These are phyloP conservation scores for Marmota flaviventris DNA, from an alignment of 2,113 vertebrate species.

Conservation along the genomic window DNA sequence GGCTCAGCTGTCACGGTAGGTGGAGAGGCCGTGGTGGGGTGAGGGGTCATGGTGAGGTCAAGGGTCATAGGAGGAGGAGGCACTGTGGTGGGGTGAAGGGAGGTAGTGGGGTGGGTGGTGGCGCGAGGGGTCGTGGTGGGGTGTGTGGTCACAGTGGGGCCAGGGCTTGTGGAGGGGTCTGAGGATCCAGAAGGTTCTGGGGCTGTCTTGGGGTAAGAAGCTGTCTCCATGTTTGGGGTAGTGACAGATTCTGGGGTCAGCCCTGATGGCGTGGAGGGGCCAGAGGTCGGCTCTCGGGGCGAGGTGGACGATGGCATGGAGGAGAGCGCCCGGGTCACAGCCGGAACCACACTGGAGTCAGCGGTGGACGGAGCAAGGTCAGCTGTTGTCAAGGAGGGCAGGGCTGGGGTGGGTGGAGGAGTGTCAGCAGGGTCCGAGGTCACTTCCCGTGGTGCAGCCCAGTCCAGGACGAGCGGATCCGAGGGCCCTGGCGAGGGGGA, in stretches of 20 bases:
- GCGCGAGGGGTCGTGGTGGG: background rate
- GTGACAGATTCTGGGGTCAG: background rate
- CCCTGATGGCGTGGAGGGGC: background rate
- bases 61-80: background rate
- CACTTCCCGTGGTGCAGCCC: background rate
- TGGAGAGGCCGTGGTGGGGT: background rate
- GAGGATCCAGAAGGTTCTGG: background rate
- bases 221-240: background rate
- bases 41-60: too few species aligned
- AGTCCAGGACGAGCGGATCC: background rate
- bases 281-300: slow-evolving; percentile 21
- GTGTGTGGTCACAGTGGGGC: accelerated
- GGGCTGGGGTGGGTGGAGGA: background rate
- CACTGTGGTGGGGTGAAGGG: background rate
- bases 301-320: background rate
- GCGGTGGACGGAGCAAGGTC: background rate
- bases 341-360: background rate
- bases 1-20: accelerated
- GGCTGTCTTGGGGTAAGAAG: background rate
- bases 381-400: background rate
- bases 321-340: background rate
- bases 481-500: background rate
- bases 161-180: background rate
- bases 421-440: background rate
- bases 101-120: too few species aligned